phyloP scores from a whole-genome alignment of 2,797 vertebrate genomes.

The Pseudomugil tenellus region DNA sequence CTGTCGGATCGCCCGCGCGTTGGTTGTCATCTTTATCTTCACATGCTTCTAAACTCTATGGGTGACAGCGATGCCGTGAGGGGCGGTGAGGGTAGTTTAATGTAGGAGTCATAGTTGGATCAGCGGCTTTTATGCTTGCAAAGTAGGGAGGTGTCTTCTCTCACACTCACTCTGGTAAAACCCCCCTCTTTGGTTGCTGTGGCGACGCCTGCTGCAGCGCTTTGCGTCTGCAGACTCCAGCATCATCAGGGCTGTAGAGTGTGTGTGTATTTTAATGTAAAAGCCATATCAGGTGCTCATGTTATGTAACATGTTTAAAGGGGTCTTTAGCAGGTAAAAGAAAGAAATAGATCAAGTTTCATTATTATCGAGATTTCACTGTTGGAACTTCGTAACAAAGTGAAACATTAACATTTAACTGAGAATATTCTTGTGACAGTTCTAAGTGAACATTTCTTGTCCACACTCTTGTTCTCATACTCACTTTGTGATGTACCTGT shows the following conservation, averaged over 20 bases:
- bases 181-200: slow-evolving; percentile 68
- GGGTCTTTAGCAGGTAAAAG: background rate
- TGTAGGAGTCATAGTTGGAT: slow-evolving; percentile 55
- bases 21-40: slow-evolving; percentile 43
- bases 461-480: background rate
- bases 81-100: slow-evolving; percentile 51
- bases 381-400: slow-evolving; percentile 22
- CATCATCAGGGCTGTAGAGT: slow-evolving; percentile 38
- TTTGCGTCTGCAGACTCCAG: slow-evolving; percentile 53
- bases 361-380: background rate
- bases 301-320: slow-evolving; percentile 40
- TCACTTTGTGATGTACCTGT: slow-evolving; percentile 40
- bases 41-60: slow-evolving; percentile 21
- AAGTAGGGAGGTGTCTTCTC: slow-evolving; percentile 29
- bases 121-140: slow-evolving; percentile 43
- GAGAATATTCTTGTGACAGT: background rate
- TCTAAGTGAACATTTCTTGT: background rate
- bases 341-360: slow-evolving; percentile 12
- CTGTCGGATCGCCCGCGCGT: slow-evolving; percentile 26
- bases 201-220: slow-evolving; percentile 67
- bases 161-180: slow-evolving; percentile 18
- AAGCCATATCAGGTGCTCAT: slow-evolving; percentile 14
- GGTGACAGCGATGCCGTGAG: slow-evolving; percentile 23
- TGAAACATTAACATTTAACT: slow-evolving; percentile 3
- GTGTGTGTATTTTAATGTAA: slow-evolving; percentile 10